Conservation (phyloP, 2,888 invertebrate species). For the Dicranocentrus wangi region DNA sequence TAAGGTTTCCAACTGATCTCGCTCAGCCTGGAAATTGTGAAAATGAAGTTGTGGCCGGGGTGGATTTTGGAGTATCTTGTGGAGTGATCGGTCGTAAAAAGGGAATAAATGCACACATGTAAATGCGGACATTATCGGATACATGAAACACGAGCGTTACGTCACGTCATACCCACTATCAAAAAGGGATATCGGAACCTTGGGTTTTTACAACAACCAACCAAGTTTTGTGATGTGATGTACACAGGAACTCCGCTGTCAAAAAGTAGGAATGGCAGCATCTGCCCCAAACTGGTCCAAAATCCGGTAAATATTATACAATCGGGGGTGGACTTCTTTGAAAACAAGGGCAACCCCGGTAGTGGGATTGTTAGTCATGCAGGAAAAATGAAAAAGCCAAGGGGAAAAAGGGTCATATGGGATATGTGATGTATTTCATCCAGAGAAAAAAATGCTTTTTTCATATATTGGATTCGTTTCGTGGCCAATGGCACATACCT, state of each 20-base stretch:
- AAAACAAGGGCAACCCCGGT: background rate
- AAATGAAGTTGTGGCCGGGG: too few species aligned
- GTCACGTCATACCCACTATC: background rate
- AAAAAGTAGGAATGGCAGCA: constrained; percentile 32
- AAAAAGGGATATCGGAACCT: too few species aligned
- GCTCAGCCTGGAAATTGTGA: background rate
- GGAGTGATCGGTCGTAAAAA: constrained; percentile 36
- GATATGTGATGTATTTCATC: background rate
- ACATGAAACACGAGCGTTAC: background rate
- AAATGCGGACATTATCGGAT: constrained; percentile 15
- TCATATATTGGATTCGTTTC: background rate
- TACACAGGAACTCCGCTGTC: background rate
- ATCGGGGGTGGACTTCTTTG: constrained; percentile 31
- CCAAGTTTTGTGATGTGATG: too few species aligned
- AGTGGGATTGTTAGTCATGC: constrained; percentile 10
- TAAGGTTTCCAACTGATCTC: background rate
- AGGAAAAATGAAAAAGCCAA: constrained; percentile 28
- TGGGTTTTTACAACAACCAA: too few species aligned
- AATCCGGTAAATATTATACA: too few species aligned
- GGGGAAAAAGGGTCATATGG: constrained; percentile 21
- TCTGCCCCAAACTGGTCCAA: too few species aligned
- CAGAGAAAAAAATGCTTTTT: background rate
- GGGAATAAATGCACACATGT: constrained; percentile 36
- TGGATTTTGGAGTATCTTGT: background rate
- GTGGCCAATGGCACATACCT: constrained; percentile 11